Base-by-base conservation (phyloP, 2,888 invertebrate genomes). In the Brachyopa scutellaris region DNA sequence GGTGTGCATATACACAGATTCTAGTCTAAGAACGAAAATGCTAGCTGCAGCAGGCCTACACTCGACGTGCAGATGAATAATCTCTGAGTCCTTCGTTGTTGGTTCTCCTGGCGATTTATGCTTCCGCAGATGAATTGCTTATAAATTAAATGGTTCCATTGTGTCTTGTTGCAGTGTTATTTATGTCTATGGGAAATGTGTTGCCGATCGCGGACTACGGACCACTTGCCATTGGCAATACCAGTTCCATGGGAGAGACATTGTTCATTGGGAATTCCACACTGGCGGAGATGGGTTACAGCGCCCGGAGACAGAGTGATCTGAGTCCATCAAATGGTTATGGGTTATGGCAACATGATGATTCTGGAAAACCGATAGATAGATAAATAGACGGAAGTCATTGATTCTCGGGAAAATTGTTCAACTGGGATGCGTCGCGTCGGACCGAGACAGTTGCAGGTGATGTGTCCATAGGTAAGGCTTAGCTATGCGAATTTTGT, bases 81-180 rank as follows among this genome's bases (percentile, higher is more conserved):
- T 80, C 76, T 76, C 42, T 45, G 59, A 47, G 61, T 49, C 42
- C 45, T 53, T 53, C n/a, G 66, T 70, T 47, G 51, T 45, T 51
- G 29, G 11, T 29, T 51, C 73, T 31, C 40, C 21, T 40, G 59
- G 78, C 72, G 73, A 83, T 83, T 78, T 83, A 83, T 83, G 78
- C 83, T 83, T 83, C 83, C 83, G 72, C 78, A 78, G 83, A 83
- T 83, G 83, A 83, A 83, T 83, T 83, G 83, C 83, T 83, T 83
- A 83, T 83, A 83, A 78, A 78, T 78, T 83, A 83, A 83, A 83
- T 78, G 72, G 78, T 83, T 67, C 78, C 83, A 83, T 83, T 83
- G 83, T 83, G 83, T 78, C 83, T 73, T 83, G 83, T 83, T 83
- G 78, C 78, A 73, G 67, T 33, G 78, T 73, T 78, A 78, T 83